Base-by-base conservation (phyloP, 2,797 vertebrate species). In the Discoglossus pictus region DNA sequence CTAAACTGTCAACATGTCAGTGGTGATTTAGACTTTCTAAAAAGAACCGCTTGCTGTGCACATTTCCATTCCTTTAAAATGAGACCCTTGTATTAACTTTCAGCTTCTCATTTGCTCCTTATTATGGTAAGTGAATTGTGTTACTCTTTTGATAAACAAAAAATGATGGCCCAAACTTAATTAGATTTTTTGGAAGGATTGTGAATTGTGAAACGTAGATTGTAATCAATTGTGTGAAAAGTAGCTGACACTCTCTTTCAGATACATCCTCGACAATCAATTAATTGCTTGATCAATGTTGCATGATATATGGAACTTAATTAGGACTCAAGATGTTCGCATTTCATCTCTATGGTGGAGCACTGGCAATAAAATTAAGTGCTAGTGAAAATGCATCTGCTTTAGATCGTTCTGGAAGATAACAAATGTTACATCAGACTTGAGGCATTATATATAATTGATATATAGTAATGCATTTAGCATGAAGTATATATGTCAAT, bases 231-330 rank as follows among this genome's bases (percentile, higher is more conserved):
- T 13, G 58, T 25, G 1, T 18, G 39, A 73, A 47, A 80, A 84
- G 79, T 47, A 73, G 65, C 74, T 80, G 72, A 83, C 51, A 78
- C 36, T 12, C 27, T 75, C 58, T 78, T 83, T 78, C 69, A 77
- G 61, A 62, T 72, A 78, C 65, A 58, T 62, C 67, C 78, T 73
- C 70, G 76, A 59, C 72, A 69, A 85, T 84, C 76, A 81, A 74
- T 84, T 82, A 84, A 86, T 81, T 80, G 64, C 35, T 68, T 78
- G 71, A 81, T 86, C 82, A 78, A 79, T 87, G 68, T 73, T 71
- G 68, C 58, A 65, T 75, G 75, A 81, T 80, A 51, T 61, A 80
- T 71, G 54, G 68, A 78, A 65, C 72, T 75, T 83, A 83, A 83
- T 79, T 65, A 79, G 61, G 69, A 74, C 70, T 79, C 75, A 70